These are phyloP conservation scores for Colossoma macropomum DNA, from an alignment of 2,113 vertebrate genomes.

Conservation along the genomic window DNA sequence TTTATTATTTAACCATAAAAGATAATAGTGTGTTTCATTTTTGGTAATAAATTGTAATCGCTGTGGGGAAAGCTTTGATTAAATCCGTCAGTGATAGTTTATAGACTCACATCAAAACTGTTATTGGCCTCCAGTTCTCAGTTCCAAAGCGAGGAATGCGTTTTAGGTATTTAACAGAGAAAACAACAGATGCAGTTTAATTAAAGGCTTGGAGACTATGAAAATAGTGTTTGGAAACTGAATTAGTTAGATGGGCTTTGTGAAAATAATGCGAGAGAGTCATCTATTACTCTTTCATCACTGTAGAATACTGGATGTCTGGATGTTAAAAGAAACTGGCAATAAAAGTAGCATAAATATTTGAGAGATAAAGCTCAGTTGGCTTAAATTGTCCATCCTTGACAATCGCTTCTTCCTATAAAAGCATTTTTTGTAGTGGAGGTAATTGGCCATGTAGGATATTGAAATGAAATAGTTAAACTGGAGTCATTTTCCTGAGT, in stretches of 20 bases:
- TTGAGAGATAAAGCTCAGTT: not conserved
- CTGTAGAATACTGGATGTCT: not conserved
- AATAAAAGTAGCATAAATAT: not conserved
- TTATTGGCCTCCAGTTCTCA: slow-evolving; percentile 11
- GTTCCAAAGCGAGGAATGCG: not conserved
- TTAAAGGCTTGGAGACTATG: not conserved
- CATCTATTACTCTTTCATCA: not conserved
- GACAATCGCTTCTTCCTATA: slow-evolving; percentile 41
- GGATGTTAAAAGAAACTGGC: not conserved
- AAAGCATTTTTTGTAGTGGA: slow-evolving; percentile 58
- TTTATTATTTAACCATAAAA: slow-evolving; percentile 69
- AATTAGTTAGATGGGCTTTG: not conserved
- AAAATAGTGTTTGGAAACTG: not conserved
- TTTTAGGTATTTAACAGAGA: slow-evolving; percentile 9
- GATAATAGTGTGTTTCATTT: slow-evolving; percentile 75
- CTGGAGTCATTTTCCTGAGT: slow-evolving; percentile 72
- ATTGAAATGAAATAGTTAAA: slow-evolving; percentile 67
- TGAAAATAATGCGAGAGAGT: not conserved
- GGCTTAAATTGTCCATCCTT: too few relatives aligned
- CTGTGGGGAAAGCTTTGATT: slow-evolving; percentile 65
- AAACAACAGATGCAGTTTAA: slow-evolving; percentile 4
- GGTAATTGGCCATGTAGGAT: slow-evolving; percentile 71
- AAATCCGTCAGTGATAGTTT: slow-evolving; percentile 48
- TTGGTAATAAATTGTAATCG: slow-evolving; percentile 70
- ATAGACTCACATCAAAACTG: not conserved